Conservation (phyloP, 2,113 vertebrate species). For the Syngnathus scovelli region DNA sequence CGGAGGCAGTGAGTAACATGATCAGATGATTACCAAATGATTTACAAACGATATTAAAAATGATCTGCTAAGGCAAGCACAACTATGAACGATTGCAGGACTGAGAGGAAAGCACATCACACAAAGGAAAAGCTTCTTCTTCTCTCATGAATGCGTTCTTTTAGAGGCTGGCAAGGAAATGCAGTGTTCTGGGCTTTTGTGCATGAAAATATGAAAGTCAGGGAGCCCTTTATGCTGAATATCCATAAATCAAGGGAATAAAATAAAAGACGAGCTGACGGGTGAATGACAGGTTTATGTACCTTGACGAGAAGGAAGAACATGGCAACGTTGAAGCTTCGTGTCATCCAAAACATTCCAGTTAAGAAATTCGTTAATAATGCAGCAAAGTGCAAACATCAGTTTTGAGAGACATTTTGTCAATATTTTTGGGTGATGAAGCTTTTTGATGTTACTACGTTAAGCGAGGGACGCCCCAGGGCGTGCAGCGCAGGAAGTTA, state of each 20-base stretch:
- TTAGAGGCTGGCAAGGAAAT: slow-evolving; percentile 44
- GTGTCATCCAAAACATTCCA: not conserved
- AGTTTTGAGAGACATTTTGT: not conserved
- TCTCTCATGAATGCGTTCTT: slow-evolving; percentile 51
- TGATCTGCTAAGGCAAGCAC: not conserved
- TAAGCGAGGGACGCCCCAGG: not conserved
- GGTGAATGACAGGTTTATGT: not conserved
- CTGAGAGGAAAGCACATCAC: slow-evolving; percentile 13
- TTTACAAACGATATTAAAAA: not conserved
- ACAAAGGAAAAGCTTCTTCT: slow-evolving; percentile 49
- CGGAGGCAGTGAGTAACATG: slow-evolving; percentile 83
- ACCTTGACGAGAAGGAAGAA: slow-evolving; percentile 1
- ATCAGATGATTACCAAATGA: not conserved
- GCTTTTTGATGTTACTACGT: not conserved
- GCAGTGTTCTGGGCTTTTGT: slow-evolving; percentile 35
- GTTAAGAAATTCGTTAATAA: not conserved
- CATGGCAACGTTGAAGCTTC: not conserved
- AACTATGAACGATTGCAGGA: slow-evolving; percentile 10
- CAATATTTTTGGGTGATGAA: not conserved
- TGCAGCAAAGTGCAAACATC: not conserved
- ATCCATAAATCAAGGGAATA: slow-evolving; percentile 21
- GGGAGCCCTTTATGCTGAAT: slow-evolving; percentile 13
- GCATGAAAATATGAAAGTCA: slow-evolving; percentile 40
- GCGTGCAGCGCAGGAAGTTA: not conserved
- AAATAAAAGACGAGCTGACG: slow-evolving; percentile 10